Evolutionary conservation across 1,140 invertebrate genomes (phyloP).

Genomic region (Pseudoatta argentina): DNA sequence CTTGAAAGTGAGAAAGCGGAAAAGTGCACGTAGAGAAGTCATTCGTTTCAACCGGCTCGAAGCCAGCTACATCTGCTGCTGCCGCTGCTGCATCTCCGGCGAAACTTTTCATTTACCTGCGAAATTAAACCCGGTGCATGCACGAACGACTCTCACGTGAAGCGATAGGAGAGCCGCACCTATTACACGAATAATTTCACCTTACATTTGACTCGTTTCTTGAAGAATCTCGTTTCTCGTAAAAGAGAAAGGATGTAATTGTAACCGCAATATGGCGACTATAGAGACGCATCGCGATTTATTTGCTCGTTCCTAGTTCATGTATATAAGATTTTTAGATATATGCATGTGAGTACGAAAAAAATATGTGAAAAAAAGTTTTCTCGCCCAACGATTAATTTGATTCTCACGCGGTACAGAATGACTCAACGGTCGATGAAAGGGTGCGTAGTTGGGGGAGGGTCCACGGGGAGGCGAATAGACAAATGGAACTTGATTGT

Average conservation of each 20-base stretch:
- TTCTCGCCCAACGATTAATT: constrained; percentile 63
- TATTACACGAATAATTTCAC: constrained; percentile 42
- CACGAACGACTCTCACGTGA: constrained; percentile 51
- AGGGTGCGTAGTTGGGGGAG: neutral
- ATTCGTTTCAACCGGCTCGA: constrained; percentile 24
- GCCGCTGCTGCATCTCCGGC: constrained; percentile 38
- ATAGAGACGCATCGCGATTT: neutral
- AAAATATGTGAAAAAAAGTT: neutral
- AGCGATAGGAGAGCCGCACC: constrained; percentile 5
- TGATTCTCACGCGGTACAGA: constrained; percentile 61
- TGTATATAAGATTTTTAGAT: neutral
- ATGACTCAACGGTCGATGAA: constrained; percentile 54
- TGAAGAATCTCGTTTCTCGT: neutral
- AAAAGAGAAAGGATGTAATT: neutral
- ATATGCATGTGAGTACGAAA: no score
- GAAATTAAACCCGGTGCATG: constrained; percentile 67
- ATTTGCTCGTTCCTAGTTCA: neutral
- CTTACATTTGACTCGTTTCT: constrained; percentile 1
- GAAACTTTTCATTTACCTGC: constrained; percentile 72
- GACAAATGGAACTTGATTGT: constrained; percentile 76
- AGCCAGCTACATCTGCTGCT: constrained; percentile 41
- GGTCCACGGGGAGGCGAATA: constrained; percentile 49
- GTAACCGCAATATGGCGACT: neutral
- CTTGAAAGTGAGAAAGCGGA: constrained; percentile 43
- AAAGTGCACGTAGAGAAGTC: constrained; percentile 44